Conservation (phyloP, 1,140 invertebrate genomes). For the Oedothorax gibbosus region DNA sequence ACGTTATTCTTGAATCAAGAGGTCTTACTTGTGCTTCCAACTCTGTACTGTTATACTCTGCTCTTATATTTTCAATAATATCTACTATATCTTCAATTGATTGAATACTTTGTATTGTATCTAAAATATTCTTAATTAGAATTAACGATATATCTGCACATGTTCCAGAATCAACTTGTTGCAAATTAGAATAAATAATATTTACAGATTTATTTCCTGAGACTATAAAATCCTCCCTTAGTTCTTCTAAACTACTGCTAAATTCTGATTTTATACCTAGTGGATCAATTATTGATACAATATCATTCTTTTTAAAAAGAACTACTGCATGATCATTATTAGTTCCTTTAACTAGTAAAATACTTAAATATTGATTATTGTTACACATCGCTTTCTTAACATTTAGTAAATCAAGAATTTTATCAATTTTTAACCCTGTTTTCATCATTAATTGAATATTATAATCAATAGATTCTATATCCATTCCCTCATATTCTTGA, state of each 20-base stretch:
- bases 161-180: conserved; percentile 25
- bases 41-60: neutral
- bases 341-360: conserved; percentile 22
- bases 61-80: conserved; percentile 16
- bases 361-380: conserved; percentile 26
- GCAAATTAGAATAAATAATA: conserved; percentile 28
- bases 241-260: conserved; percentile 15
- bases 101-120: conserved; percentile 22
- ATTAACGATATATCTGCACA: conserved; percentile 25
- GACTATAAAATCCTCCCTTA: conserved; percentile 7
- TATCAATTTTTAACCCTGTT: conserved; percentile 23
- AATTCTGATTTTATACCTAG: conserved; percentile 23
- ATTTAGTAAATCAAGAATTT: conserved; percentile 18
- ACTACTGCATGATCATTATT: conserved; percentile 21
- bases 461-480: conserved; percentile 28
- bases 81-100: conserved; percentile 18
- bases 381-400: conserved; percentile 19
- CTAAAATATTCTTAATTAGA: conserved; percentile 30
- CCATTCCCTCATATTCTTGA: conserved; percentile 12
- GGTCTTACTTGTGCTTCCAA: neutral
- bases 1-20: neutral
- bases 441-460: conserved; percentile 19
- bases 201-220: conserved; percentile 20
- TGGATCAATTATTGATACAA: conserved; percentile 27
- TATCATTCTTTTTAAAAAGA: conserved; percentile 30